A percentile compares a stretch with the other conserved stretches of the same genome.
Conservation (phyloP, 2,888 invertebrate genomes). For the Macrophya annulata region DNA sequence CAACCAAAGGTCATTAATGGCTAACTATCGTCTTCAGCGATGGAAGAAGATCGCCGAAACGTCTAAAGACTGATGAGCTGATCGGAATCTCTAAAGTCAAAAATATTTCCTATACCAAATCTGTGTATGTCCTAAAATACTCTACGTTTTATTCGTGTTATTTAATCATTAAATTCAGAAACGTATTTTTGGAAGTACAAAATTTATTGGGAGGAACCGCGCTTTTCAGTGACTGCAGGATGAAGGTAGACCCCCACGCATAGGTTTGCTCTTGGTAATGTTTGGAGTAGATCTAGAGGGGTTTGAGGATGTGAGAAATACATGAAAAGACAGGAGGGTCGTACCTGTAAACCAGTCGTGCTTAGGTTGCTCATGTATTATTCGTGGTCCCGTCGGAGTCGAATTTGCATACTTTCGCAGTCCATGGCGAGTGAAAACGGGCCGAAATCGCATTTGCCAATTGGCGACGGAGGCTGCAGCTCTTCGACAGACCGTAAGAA, state of each 20-base stretch:
- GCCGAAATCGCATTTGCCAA: constrained; percentile 61
- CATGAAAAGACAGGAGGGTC: constrained; percentile 21
- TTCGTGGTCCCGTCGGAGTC: constrained; percentile 61
- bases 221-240: not conserved
- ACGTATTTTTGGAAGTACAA: not conserved
- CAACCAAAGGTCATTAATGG: not conserved
- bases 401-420: constrained; percentile 65
- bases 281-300: not conserved
- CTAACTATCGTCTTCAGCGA: not conserved
- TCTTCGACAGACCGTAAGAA: constrained; percentile 33
- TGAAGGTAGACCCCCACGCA: not conserved
- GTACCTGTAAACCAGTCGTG: constrained; percentile 47
- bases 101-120: not conserved
- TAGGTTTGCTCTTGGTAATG: not conserved
- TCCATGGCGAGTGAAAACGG: constrained; percentile 64
- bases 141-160: not conserved
- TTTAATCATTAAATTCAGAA: not conserved
- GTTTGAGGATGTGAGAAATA: not conserved
- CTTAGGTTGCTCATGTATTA: constrained; percentile 63
- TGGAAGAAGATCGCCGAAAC: not conserved
- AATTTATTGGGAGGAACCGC: not conserved
- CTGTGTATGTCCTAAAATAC: not conserved
- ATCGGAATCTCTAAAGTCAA: not conserved
- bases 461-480: constrained; percentile 46
- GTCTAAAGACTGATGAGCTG: not conserved